Percentiles rank a stretch among this genome's conserved stretches.
phyloP scores from a whole-genome alignment of 2,797 vertebrate species.

The Podarcis lilfordi region DNA sequence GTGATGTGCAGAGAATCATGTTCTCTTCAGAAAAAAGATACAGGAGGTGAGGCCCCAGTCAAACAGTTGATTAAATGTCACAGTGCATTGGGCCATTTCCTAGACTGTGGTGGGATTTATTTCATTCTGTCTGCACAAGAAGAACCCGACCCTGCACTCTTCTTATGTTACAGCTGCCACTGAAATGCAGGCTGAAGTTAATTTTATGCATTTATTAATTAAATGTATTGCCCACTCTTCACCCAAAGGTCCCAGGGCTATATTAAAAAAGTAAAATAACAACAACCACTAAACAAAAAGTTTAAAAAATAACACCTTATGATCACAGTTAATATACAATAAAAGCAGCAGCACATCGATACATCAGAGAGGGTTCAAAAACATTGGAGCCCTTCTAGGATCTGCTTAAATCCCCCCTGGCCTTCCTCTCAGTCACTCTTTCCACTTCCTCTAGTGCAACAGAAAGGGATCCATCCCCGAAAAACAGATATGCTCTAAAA shows the following conservation, averaged over 20 bases:
- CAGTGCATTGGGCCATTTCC: conserved; percentile 59
- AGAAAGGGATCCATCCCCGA: rapidly evolving
- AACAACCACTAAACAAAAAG: too few species aligned
- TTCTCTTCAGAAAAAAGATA: conserved; percentile 65
- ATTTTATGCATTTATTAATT: background rate
- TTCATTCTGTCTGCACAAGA: conserved; percentile 22
- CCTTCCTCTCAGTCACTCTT: background rate
- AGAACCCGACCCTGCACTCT: background rate
- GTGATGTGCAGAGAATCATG: conserved; percentile 69
- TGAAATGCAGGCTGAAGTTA: background rate
- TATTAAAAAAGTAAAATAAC: background rate
- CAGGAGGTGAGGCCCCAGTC: conserved; percentile 67
- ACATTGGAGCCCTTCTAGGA: background rate
- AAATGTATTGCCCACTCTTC: too few species aligned
- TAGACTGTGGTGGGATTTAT: conserved; percentile 28
- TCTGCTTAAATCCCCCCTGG: background rate
- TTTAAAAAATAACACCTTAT: too few species aligned
- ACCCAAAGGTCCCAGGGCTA: too few species aligned
- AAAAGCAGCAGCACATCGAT: too few species aligned
- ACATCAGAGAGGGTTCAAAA: too few species aligned
- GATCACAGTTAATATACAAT: too few species aligned
- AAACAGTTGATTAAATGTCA: conserved; percentile 76
- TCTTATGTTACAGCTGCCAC: background rate
- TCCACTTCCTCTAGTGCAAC: background rate
- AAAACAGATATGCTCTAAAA: too few species aligned